Conservation (phyloP, 2,113 vertebrate species). For the Oryzias celebensis region DNA sequence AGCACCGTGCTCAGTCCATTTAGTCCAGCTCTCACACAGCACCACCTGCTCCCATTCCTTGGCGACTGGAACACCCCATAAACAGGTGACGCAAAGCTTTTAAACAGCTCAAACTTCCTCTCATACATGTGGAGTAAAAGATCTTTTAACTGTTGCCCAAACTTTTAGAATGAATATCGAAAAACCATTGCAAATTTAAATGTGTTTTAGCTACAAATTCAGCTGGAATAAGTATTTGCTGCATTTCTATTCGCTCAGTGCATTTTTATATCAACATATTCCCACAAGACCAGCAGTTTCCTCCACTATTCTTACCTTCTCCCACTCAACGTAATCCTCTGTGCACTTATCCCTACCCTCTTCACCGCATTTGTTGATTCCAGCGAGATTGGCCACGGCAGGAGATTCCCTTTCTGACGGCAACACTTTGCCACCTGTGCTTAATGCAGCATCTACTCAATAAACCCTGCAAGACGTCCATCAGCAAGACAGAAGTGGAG, state of each 20-base stretch:
- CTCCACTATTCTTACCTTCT: conserved; percentile 17
- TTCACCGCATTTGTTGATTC: conserved; percentile 59
- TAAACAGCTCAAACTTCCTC: neutral
- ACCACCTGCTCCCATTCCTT: neutral
- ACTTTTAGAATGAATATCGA: too few species aligned
- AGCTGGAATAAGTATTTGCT: neutral
- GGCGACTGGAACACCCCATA: neutral
- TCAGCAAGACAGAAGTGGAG: conserved; percentile 50
- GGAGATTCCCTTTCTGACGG: conserved; percentile 68
- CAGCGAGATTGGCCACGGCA: conserved; percentile 76
- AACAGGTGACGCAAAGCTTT: neutral
- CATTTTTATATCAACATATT: conserved; percentile 37
- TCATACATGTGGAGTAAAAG: too few species aligned
- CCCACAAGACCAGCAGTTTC: conserved; percentile 9
- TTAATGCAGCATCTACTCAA: conserved; percentile 73
- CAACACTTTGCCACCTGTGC: conserved; percentile 67
- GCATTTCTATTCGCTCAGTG: too few species aligned
- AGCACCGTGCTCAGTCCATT: conserved; percentile 18
- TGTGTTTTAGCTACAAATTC: conserved; percentile 8
- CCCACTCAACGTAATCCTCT: conserved; percentile 16
- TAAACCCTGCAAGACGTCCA: conserved; percentile 72
- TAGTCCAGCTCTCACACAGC: conserved; percentile 9
- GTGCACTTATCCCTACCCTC: conserved; percentile 20
- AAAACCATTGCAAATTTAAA: neutral
- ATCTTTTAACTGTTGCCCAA: too few species aligned